These are phyloP conservation scores for Tricholauxania praeusta DNA, from an alignment of 2,888 invertebrate genomes.

Conservation along the genomic window DNA sequence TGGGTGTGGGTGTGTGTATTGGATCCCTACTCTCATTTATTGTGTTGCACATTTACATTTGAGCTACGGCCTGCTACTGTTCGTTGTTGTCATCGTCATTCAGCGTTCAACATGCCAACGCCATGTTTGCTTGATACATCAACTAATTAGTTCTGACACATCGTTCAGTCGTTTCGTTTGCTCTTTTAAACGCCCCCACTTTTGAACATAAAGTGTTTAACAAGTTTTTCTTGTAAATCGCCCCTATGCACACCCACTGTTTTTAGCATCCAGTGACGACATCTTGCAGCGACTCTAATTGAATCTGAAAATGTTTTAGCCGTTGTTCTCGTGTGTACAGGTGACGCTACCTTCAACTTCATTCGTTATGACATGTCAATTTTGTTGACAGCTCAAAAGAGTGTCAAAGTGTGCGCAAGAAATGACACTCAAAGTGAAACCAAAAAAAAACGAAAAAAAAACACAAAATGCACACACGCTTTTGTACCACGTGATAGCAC, in stretches of 20 bases:
- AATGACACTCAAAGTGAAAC: too few species aligned
- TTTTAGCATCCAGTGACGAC: neutral
- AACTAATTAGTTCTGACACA: slow-evolving; percentile 50
- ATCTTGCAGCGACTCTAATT: slow-evolving; percentile 25
- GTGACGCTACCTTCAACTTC: slow-evolving; percentile 35
- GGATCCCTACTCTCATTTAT: neutral
- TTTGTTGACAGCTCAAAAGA: slow-evolving; percentile 45
- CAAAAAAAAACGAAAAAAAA: too few species aligned
- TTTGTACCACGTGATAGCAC: too few species aligned
- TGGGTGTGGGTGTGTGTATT: neutral
- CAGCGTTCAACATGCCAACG: slow-evolving; percentile 34
- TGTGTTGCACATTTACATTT: neutral
- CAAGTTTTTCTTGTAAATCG: slow-evolving; percentile 17
- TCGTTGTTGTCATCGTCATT: slow-evolving; percentile 10
- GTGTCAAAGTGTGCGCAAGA: slow-evolving; percentile 12
- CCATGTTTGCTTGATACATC: slow-evolving; percentile 41
- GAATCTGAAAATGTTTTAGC: slow-evolving; percentile 30
- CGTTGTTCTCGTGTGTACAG: slow-evolving; percentile 18
- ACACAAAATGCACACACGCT: too few species aligned
- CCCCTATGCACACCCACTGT: neutral
- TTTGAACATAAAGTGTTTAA: too few species aligned
- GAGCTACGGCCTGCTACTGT: slow-evolving; percentile 2
- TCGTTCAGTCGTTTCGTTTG: slow-evolving; percentile 36
- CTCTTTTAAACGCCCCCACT: too few species aligned
- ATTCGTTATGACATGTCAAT: slow-evolving; percentile 39